Conservation (phyloP, 2,113 vertebrate genomes). For the Actenoides hombroni region DNA sequence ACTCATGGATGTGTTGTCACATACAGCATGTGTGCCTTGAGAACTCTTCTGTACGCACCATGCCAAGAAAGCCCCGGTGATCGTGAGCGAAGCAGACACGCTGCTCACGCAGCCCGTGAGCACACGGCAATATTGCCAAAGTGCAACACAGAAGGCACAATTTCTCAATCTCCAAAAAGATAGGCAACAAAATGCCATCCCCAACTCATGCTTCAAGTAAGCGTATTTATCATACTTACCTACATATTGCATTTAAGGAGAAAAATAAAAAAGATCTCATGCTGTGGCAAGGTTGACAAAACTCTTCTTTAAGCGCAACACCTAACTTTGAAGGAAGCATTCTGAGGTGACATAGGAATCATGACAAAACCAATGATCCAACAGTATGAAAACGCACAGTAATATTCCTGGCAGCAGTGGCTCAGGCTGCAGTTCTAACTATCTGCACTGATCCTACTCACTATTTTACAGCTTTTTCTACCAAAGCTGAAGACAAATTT, state of each 20-base stretch:
- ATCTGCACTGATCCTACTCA: fast-evolving
- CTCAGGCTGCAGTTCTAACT: not conserved
- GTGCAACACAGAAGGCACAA: not conserved
- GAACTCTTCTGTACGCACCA: fast-evolving
- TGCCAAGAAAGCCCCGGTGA: not conserved
- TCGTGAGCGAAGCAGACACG: not conserved
- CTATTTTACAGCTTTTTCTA: not conserved
- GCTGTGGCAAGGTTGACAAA: not conserved
- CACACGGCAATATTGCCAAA: not conserved
- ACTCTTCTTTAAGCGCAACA: not conserved
- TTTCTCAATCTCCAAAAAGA: not conserved
- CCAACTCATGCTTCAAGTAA: not conserved
- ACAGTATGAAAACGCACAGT: fast-evolving
- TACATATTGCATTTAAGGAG: fast-evolving
- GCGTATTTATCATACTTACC: not conserved
- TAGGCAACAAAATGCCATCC: not conserved
- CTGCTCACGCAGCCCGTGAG: not conserved
- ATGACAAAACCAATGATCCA: not conserved
- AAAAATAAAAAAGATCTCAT: not conserved
- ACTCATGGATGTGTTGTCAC: not conserved
- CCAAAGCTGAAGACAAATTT: not conserved
- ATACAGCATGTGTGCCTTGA: fast-evolving
- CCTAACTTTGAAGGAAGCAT: not conserved
- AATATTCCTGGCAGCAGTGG: not conserved
- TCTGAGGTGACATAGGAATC: not conserved